Conservation (phyloP, 2,888 invertebrate species). For the Phaonia tiefii region DNA sequence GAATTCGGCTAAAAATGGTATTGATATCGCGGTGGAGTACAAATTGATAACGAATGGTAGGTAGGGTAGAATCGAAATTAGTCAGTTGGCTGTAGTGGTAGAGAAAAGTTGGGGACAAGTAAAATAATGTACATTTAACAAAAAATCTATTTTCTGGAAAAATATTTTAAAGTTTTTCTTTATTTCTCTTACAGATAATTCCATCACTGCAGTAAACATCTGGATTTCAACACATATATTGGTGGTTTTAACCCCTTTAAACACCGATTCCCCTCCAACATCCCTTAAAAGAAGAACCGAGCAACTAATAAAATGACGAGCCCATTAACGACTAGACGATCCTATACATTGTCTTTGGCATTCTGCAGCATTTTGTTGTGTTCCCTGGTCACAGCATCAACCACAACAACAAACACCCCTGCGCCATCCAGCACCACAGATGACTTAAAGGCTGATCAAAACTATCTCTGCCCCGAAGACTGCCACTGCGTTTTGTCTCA, state of each 20-base stretch:
- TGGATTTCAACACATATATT: conserved; percentile 8
- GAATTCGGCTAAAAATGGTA: conserved; percentile 33
- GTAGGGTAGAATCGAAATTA: conserved; percentile 21
- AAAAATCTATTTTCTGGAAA: conserved; percentile 7
- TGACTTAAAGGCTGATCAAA: conserved; percentile 56
- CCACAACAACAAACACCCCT: conserved; percentile 29
- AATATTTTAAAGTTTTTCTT: background rate
- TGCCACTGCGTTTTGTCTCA: conserved; percentile 74
- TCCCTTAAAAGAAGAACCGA: conserved; percentile 24
- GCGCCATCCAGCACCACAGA: conserved; percentile 27
- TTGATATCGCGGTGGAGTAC: conserved; percentile 26
- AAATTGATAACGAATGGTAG: conserved; percentile 11
- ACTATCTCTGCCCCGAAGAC: conserved; percentile 75
- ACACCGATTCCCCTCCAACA: conserved; percentile 30
- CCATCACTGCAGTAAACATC: conserved; percentile 31
- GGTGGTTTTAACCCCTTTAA: background rate
- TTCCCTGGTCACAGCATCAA: conserved; percentile 41
- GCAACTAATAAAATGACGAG: conserved; percentile 55
- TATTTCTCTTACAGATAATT: conserved; percentile 1
- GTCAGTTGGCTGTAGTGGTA: conserved; percentile 53
- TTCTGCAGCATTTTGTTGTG: conserved; percentile 44
- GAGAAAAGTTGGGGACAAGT: conserved; percentile 43
- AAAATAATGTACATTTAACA: conserved; percentile 10
- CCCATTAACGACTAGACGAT: conserved; percentile 45
- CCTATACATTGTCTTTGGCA: conserved; percentile 41